Evolutionary conservation across 2,888 invertebrate genomes (phyloP).

Genomic region (Caenorhabditis angaria): DNA sequence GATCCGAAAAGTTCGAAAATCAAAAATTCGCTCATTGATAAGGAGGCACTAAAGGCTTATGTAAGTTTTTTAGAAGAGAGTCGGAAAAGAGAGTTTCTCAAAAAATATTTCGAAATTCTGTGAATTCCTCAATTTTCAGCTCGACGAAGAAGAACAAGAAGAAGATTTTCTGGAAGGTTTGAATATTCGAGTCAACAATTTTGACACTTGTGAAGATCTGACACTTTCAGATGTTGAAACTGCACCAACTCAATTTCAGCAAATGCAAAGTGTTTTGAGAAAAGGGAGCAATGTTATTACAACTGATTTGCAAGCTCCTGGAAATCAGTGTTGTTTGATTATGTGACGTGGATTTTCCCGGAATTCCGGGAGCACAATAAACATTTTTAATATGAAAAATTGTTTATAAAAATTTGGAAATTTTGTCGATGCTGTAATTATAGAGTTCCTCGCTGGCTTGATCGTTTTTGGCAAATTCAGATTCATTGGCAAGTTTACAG

Average conservation of each 20-base stretch:
- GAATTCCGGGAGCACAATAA: background rate
- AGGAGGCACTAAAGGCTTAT: slow-evolving; percentile 34
- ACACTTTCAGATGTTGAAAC: slow-evolving; percentile 63
- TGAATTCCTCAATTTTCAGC: slow-evolving; percentile 18
- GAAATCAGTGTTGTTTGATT: slow-evolving; percentile 63
- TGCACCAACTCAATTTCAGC: slow-evolving; percentile 61
- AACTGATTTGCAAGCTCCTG: slow-evolving; percentile 57
- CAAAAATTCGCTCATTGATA: slow-evolving; percentile 42
- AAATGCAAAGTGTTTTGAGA: slow-evolving; percentile 61
- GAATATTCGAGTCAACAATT: slow-evolving; percentile 66
- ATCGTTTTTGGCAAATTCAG: slow-evolving; percentile 56
- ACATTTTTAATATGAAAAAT: background rate
- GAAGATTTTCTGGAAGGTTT: slow-evolving; percentile 67
- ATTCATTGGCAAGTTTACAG: slow-evolving; percentile 53
- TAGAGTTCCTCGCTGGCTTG: slow-evolving; percentile 65
- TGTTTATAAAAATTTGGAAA: background rate
- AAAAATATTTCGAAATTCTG: background rate
- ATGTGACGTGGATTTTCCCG: slow-evolving; percentile 9
- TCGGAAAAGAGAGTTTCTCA: background rate
- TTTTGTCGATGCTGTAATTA: slow-evolving; percentile 61
- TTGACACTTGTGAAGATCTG: slow-evolving; percentile 64
- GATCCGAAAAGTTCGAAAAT: slow-evolving; percentile 41
- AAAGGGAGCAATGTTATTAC: slow-evolving; percentile 33
- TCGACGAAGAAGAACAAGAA: slow-evolving; percentile 47
- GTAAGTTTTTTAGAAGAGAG: no score